Evolutionary conservation across 2,113 vertebrate species (phyloP), one percentile per base, ranked within the genome.

Genomic region (Sebastes schlegelii): DNA sequence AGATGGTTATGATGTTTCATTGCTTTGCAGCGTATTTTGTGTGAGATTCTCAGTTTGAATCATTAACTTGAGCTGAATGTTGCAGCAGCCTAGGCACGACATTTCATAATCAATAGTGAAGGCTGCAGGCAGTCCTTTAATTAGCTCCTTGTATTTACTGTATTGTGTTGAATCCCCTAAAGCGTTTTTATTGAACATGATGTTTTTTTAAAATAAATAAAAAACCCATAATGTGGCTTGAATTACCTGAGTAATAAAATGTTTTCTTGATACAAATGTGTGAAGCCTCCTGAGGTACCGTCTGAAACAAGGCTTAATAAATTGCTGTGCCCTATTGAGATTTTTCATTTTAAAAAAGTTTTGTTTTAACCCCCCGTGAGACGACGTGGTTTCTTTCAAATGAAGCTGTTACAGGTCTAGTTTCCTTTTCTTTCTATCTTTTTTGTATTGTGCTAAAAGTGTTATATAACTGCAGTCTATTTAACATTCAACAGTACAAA

Each of bases 101-200:
- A 34, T 34, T 34, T 34, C 34, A 34, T 34, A 34, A 34, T 34
- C 34, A 34, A 34, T 34, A 34, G 34, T 4, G 34, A 4, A 34
- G 34, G 34, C 34, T 34, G 34, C 34, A 34, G 3, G 4, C 34
- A 34, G 34, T 34, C 11, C 57, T 54, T 73, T 80, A 80, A 84
- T 80, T 62, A 84, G 72, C 72, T 77, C 3, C 46, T 54, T 70
- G 70, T 48, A 16, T 45, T 49, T 23, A 46, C 64, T 76, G n/a
- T n/a, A 74, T 63, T 74, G 64, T 79, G 64, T 67, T 65, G 40
- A 78, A 67, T 40, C 43, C 61, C 74, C 40, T 12, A 0, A 64
- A 51, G 61, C 4, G 14, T 19, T 67, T 14, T 67, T 8, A 16
- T 52, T 67, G 26, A 60, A 67, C 17, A 17, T 21, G 13, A 52